Evolutionary conservation across 2,797 vertebrate genomes (phyloP).

Genomic region (Danionella dracula): DNA sequence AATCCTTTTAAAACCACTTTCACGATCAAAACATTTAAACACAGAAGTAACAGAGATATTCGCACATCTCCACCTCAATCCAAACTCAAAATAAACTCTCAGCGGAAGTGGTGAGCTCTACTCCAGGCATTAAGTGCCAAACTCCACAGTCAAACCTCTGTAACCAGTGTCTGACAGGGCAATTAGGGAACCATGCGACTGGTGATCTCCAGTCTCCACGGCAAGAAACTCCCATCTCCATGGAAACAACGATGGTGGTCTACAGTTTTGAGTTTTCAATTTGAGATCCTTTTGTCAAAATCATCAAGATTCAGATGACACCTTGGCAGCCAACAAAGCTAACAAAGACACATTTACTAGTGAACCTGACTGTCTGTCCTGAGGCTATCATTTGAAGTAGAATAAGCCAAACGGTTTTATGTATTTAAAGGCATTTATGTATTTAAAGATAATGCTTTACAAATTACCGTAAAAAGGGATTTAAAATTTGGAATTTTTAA

Average conservation of each 20-base stretch:
- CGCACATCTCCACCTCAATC: not conserved
- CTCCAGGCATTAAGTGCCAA: constrained; percentile 22
- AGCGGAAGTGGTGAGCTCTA: constrained; percentile 24
- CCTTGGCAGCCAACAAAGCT: not conserved
- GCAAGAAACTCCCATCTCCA: constrained; percentile 46
- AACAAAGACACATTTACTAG: constrained; percentile 16
- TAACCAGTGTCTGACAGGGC: constrained; percentile 47
- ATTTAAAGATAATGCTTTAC: too few species aligned
- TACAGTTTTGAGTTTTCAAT: constrained; percentile 49
- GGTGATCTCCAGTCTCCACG: constrained; percentile 46
- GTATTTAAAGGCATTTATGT: too few species aligned
- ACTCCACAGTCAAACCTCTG: constrained; percentile 40
- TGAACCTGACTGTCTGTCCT: constrained; percentile 24
- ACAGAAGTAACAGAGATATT: not conserved
- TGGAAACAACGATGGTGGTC: constrained; percentile 55
- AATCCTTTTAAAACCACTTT: not conserved
- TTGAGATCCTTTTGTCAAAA: constrained; percentile 47
- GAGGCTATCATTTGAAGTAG: constrained; percentile 53
- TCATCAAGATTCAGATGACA: constrained; percentile 25
- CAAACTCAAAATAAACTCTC: constrained; percentile 17
- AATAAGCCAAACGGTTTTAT: too few species aligned
- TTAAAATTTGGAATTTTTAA: constrained; percentile 58
- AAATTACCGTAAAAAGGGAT: constrained; percentile 56
- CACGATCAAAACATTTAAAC: not conserved
- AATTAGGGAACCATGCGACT: constrained; percentile 47